Base-by-base conservation (phyloP, 2,797 vertebrate species). In the Taenioides sp. region DNA sequence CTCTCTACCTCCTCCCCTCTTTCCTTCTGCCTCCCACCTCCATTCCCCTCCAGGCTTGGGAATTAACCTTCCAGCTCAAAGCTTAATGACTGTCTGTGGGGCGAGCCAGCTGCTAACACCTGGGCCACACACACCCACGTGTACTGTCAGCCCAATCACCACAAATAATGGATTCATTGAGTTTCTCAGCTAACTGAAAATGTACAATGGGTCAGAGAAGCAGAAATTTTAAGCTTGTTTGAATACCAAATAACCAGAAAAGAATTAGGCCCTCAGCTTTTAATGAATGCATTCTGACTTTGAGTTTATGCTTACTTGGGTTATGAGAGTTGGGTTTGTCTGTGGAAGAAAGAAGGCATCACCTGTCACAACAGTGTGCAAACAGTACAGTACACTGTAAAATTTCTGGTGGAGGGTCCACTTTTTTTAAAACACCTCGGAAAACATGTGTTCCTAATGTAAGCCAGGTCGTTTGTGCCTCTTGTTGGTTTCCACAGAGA, bases 1-100 rank as follows among this genome's bases (percentile, higher is more conserved):
- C 77, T 76, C 78, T 76, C 76, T 61, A 73, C 76, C 82, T 76
- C 84, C 82, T 80, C 75, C 70, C 67, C 78, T 59, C 61, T 78
- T 74, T 70, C 65, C 75, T 82, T 69, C 72, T 79, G 76, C 84
- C 76, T 87, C 84, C 84, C 81, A 77, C 77, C 77, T 80, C 73
- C 84, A 83, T 77, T 80, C 80, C 76, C 80, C 88, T 87, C 81
- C 80, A 87, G 82, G 86, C 77, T 23, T 79, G 84, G 80, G 88
- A 86, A 91, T 93, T 91, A 93, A 92, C 89, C 91, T 93, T 84
- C 79, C 80, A 89, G 83, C 91, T 82, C 81, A 70, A 77, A 83
- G 85, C 89, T 87, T 93, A 92, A 93, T 93, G 91, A 89, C 90
- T 90, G 87, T 91, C 87, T 89, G 85, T 85, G 80, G 88, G 87